Evolutionary conservation across 2,888 invertebrate genomes (phyloP).

Genomic region (Brenthis hecate): DNA sequence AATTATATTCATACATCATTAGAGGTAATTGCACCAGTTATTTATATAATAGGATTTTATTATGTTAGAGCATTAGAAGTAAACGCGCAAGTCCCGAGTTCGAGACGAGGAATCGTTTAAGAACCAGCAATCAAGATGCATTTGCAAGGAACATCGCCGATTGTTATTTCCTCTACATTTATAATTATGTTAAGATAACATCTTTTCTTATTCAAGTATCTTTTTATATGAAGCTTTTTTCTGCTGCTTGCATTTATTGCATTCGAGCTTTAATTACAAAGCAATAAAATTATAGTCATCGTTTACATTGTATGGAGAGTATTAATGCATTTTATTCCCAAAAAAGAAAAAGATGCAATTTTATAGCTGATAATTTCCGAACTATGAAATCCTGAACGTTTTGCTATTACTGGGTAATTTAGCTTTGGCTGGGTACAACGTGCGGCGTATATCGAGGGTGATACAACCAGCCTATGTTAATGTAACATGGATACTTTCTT

Average conservation of each 20-base stretch:
- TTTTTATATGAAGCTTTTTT: conserved; percentile 19
- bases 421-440: conserved; percentile 67
- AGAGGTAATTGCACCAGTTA: conserved; percentile 62
- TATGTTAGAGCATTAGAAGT: conserved; percentile 71
- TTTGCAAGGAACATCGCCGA: conserved; percentile 17
- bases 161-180: conserved; percentile 25
- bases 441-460: conserved; percentile 61
- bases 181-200: conserved; percentile 20
- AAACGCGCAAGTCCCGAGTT: conserved; percentile 71
- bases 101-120: conserved; percentile 53
- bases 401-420: conserved; percentile 77
- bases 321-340: conserved; percentile 54
- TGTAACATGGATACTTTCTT: conserved; percentile 71
- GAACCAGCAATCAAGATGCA: conserved; percentile 32
- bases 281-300: conserved; percentile 34
- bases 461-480: conserved; percentile 65
- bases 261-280: conserved; percentile 32
- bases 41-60: conserved; percentile 73
- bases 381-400: conserved; percentile 75
- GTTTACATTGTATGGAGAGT: conserved; percentile 33
- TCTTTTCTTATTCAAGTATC: neutral
- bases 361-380: conserved; percentile 80
- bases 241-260: conserved; percentile 27
- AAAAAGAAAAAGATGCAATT: conserved; percentile 71
- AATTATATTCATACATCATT: conserved; percentile 65